phyloP scores from a whole-genome alignment of 2,113 vertebrate species.

The Arizona elegans region DNA sequence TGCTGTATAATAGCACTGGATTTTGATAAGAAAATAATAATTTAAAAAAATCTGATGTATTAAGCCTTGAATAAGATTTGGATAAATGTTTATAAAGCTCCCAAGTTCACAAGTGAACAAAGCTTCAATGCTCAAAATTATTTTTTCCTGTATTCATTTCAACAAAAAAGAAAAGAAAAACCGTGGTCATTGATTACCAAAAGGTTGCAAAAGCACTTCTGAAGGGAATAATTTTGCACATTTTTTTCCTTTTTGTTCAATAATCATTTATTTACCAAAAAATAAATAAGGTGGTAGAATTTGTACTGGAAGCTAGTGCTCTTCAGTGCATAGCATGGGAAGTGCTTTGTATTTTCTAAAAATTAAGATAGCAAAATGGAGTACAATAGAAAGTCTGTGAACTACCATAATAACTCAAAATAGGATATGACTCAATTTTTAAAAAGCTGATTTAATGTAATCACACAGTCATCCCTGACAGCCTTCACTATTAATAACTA shows the following conservation, averaged over 20 bases:
- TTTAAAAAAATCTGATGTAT: not conserved
- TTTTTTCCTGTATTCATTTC: not conserved
- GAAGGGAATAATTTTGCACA: not conserved
- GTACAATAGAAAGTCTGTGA: not conserved
- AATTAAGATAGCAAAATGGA: not conserved
- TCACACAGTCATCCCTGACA: not conserved
- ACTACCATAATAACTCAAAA: not conserved
- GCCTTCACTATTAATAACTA: not conserved
- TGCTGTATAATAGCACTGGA: not conserved
- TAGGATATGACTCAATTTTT: not conserved
- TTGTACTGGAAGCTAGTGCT: not conserved
- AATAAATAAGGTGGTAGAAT: not conserved
- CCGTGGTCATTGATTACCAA: not conserved
- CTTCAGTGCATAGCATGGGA: not conserved
- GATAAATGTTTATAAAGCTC: not conserved
- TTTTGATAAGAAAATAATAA: not conserved
- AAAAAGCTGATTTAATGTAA: not conserved
- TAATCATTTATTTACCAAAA: not conserved
- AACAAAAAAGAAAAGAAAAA: not conserved
- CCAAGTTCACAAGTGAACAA: not conserved
- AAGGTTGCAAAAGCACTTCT: not conserved
- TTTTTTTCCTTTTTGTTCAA: not conserved
- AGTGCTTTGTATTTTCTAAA: not conserved
- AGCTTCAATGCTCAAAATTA: not conserved
- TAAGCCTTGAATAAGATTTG: not conserved